A percentile compares a stretch with the other conserved stretches of the same genome.
phyloP scores from a whole-genome alignment of 2,113 vertebrate species.

The Parus major region DNA sequence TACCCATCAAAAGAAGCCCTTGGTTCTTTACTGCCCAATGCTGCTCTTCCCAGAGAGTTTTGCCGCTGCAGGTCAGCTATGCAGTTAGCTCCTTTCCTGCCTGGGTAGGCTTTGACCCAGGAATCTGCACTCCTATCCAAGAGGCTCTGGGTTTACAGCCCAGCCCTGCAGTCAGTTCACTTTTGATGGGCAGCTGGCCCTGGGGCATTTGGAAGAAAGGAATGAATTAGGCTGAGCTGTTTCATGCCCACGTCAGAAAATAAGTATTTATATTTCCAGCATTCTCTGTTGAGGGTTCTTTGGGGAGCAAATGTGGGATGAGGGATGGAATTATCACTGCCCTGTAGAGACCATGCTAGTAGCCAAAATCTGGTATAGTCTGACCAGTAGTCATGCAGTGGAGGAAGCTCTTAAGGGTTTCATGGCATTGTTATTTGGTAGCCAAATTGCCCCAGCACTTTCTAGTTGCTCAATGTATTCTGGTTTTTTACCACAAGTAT shows the following conservation, averaged over 20 bases:
- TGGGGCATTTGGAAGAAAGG: not conserved
- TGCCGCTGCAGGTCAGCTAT: not conserved
- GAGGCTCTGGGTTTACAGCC: not conserved
- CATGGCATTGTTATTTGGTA: not conserved
- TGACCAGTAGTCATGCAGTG: not conserved
- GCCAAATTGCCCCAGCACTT: not conserved
- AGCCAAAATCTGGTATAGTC: not conserved
- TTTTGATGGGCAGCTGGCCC: not conserved
- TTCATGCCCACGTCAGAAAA: not conserved
- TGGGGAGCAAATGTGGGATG: too few species aligned
- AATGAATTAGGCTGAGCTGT: not conserved
- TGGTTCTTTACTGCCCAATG: not conserved
- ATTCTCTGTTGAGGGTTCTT: not conserved
- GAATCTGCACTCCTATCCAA: not conserved
- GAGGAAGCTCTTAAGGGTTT: not conserved
- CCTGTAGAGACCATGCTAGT: not conserved
- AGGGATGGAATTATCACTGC: not conserved
- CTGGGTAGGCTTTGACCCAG: not conserved
- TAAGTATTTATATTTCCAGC: not conserved
- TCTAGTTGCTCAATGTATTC: not conserved
- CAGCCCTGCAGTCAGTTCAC: not conserved
- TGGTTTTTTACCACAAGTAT: not conserved
- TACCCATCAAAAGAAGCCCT: not conserved
- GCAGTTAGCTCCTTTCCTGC: not conserved
- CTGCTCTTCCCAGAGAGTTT: not conserved